Evolutionary conservation across 2,888 invertebrate genomes (phyloP).

Genomic region (Linyphia triangularis): DNA sequence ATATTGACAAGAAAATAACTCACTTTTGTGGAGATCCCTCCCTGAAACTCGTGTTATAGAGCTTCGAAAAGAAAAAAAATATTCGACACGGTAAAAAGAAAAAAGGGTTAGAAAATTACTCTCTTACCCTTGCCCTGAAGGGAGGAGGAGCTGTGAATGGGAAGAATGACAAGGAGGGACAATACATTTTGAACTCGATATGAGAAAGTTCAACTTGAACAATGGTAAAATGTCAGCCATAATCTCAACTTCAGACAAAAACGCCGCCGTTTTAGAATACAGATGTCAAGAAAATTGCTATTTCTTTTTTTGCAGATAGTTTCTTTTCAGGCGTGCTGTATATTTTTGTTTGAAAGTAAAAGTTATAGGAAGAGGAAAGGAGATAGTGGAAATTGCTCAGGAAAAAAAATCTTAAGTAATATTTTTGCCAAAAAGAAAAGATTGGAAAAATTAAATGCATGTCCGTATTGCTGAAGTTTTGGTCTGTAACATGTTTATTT

Average conservation of each 20-base stretch:
- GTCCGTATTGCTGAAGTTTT: no score
- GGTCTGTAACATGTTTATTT: no score
- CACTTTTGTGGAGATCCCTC: neutral
- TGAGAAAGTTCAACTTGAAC: neutral
- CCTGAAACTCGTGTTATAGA: neutral
- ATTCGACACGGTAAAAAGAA: neutral
- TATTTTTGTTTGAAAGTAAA: no score
- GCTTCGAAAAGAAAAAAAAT: neutral
- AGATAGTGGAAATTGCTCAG: neutral
- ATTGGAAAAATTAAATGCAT: no score
- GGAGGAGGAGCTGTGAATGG: neutral
- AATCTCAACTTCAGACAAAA: neutral
- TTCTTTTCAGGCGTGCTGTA: neutral
- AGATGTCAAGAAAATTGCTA: neutral
- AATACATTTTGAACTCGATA: neutral
- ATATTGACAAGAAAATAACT: constrained; percentile 41
- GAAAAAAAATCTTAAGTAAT: neutral
- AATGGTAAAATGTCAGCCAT: neutral
- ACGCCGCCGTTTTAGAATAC: neutral
- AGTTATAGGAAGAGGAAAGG: neutral
- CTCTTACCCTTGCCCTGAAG: neutral
- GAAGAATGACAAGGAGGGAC: neutral
- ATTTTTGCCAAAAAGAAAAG: no score
- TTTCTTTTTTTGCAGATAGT: no score
- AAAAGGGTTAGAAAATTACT: neutral